Percentiles rank a stretch among this genome's conserved stretches.
These are phyloP conservation scores for Protophormia terraenovae DNA, from an alignment of 2,888 invertebrate species.

Conservation along the genomic window DNA sequence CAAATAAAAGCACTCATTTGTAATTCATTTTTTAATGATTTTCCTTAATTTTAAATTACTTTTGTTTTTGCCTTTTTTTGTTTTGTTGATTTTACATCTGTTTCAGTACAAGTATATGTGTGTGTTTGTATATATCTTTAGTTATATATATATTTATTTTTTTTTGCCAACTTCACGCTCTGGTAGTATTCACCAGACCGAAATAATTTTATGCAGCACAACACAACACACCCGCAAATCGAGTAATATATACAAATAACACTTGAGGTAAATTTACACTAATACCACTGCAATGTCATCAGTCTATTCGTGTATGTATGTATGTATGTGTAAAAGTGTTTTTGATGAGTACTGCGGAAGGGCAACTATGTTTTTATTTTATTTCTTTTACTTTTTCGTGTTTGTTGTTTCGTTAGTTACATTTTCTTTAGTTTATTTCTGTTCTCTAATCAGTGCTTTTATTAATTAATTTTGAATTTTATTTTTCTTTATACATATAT, in stretches of 20 bases:
- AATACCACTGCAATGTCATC: neutral
- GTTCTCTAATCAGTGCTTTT: slow-evolving; percentile 64
- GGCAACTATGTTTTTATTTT: slow-evolving; percentile 56
- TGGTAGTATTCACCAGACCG: slow-evolving; percentile 81
- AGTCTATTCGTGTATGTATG: neutral
- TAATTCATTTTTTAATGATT: slow-evolving; percentile 68
- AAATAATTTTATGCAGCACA: slow-evolving; percentile 80
- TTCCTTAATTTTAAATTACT: slow-evolving; percentile 67
- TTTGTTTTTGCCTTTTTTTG: slow-evolving; percentile 62
- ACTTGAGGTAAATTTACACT: slow-evolving; percentile 60
- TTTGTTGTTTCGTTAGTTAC: slow-evolving; percentile 40
- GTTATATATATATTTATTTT: slow-evolving; percentile 16
- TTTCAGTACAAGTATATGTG: neutral
- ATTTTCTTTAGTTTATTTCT: slow-evolving; percentile 48
- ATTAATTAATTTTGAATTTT: slow-evolving; percentile 66
- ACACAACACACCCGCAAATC: slow-evolving; percentile 78
- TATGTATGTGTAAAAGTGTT: neutral
- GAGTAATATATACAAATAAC: slow-evolving; percentile 62
- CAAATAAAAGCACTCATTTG: slow-evolving; percentile 68
- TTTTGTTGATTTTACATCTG: slow-evolving; percentile 69
- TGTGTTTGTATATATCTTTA: neutral
- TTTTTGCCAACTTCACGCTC: slow-evolving; percentile 81
- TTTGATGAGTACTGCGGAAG: slow-evolving; percentile 57
- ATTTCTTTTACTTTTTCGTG: neutral
- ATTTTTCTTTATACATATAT: neutral